Conservation (phyloP, 1,140 invertebrate genomes). For the Asobara japonica region DNA sequence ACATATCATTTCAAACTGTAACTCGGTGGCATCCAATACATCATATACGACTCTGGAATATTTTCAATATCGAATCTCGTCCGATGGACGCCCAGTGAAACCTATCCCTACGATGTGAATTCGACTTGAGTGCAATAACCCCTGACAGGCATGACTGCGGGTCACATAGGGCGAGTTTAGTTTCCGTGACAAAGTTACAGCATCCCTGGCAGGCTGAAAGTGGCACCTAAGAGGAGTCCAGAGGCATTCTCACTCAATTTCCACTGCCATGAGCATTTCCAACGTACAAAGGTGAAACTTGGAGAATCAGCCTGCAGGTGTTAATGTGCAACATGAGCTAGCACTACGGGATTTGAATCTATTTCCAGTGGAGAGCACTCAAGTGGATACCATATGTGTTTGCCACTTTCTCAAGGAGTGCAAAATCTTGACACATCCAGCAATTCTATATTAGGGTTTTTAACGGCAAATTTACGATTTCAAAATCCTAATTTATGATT, state of each 20-base stretch:
- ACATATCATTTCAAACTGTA: too few species aligned
- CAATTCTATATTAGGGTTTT: too few species aligned
- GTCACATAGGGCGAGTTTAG: neutral
- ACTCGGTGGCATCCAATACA: too few species aligned
- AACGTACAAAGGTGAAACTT: neutral
- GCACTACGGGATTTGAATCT: neutral
- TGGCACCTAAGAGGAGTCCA: neutral
- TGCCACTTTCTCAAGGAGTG: too few species aligned
- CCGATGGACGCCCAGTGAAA: too few species aligned
- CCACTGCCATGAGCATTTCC: neutral
- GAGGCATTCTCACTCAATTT: neutral
- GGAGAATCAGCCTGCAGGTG: neutral
- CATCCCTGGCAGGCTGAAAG: neutral
- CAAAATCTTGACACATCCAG: too few species aligned
- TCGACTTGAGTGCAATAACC: constrained; percentile 13
- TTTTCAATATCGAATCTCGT: neutral
- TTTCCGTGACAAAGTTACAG: constrained; percentile 3
- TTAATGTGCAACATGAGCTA: neutral
- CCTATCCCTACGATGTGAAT: neutral
- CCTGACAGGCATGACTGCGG: neutral
- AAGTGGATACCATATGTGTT: too few species aligned
- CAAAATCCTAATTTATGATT: too few species aligned
- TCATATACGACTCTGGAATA: too few species aligned
- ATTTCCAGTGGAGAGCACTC: neutral
- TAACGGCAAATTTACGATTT: too few species aligned